phyloP scores from a whole-genome alignment of 2,797 vertebrate species.

The Lepilemur septentrionalis region DNA sequence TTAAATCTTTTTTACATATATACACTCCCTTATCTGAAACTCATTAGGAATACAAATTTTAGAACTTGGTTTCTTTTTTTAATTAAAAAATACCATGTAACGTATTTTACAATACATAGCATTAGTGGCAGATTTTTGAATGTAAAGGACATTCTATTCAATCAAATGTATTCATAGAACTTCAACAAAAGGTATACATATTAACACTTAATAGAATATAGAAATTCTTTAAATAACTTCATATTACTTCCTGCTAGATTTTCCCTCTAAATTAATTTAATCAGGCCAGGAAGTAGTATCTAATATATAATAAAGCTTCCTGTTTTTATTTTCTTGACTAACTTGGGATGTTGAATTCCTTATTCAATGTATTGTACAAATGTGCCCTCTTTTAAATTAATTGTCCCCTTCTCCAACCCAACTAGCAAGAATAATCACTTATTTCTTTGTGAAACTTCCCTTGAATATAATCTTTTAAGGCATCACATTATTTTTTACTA shows the following conservation, averaged over 20 bases:
- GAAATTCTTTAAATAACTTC: background rate
- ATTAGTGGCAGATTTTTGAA: background rate
- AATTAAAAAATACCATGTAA: background rate
- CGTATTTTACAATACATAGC: background rate
- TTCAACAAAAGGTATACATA: background rate
- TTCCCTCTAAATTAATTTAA: background rate
- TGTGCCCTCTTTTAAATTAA: background rate
- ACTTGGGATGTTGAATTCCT: background rate
- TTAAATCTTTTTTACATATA: background rate
- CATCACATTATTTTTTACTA: background rate
- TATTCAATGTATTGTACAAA: background rate
- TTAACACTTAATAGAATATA: background rate
- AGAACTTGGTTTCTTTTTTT: background rate
- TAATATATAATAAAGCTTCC: background rate
- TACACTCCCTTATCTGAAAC: background rate
- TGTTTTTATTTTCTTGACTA: background rate
- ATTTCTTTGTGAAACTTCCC: background rate
- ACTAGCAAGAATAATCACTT: background rate
- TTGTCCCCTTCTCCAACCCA: background rate
- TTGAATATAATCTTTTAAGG: background rate
- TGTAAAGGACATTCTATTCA: background rate
- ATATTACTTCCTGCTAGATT: background rate
- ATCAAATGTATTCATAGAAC: background rate
- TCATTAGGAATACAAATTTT: background rate
- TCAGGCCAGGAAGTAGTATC: background rate